Base-by-base conservation (phyloP, 2,113 vertebrate genomes). In the Chlorocebus sabaeus region DNA sequence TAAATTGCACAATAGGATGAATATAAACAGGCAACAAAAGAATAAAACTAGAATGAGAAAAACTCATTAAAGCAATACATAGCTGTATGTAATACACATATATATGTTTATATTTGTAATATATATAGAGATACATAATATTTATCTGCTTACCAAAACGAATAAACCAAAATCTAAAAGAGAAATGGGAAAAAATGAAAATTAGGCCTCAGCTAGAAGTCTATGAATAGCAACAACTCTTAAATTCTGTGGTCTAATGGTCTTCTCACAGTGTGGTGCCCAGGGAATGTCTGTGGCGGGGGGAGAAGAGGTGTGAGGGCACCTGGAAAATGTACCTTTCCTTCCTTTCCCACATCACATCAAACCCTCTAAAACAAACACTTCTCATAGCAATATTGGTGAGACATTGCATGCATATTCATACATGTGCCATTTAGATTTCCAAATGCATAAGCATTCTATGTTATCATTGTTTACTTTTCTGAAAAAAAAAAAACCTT, bases 1-100 rank as follows among this genome's bases (percentile, higher is more conserved):
- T 67, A 59, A 70, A 75, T 50, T 92, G 7, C 52, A 68, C 79
- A 89, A 83, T 68, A 43, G 12, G 32, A n/a, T 87, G 57, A 81
- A 48, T 86, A 81, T 18, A 95, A 90, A 79, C 67, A 86, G 35
- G 64, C 95, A 93, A 68, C 27, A 52, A 93, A 96, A 67, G 4
- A 81, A 64, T 45, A 87, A 55, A 86, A 89, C 86, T 22, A 72
- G 32, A 79, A 0, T 0, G 2, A 84, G 40, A 96, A 68, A 94
- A 86, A 87, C 43, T 55, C n/a, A 14, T 32, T 30, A 6, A 79
- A 84, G 78, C 20, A 82, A 17, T 40, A 38, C 7, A 55, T 27
- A 68, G 85, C 25, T 81, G 11, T 38, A 27, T 14, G 23, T 43
- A 43, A 85, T 16, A 67, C 4, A 76, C 3, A 90, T 8, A 48